A percentile compares a stretch with the other conserved stretches of the same genome.
phyloP scores from a whole-genome alignment of 2,888 invertebrate genomes.

The Lasioglossum morio region DNA sequence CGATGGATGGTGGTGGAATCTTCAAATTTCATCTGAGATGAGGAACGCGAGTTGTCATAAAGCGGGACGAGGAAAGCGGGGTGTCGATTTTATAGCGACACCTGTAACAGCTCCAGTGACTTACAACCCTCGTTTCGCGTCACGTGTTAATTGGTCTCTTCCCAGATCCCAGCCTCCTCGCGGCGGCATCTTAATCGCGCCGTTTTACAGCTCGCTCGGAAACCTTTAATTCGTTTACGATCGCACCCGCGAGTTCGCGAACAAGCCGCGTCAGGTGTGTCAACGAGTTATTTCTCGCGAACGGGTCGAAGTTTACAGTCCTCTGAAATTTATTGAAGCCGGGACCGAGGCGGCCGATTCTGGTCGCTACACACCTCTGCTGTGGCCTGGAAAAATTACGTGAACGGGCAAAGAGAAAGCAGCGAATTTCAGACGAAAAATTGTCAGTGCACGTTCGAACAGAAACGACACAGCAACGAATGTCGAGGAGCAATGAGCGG shows the following conservation, averaged over 20 bases:
- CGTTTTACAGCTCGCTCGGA: slow-evolving; percentile 77
- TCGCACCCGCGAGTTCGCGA: slow-evolving; percentile 57
- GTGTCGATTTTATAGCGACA: slow-evolving; percentile 51
- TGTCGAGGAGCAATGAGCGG: not conserved
- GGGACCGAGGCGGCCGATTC: not conserved
- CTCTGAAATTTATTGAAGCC: not conserved
- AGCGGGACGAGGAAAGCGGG: not conserved
- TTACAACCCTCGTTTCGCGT: slow-evolving; percentile 78
- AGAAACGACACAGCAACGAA: not conserved
- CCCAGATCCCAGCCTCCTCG: slow-evolving; percentile 47
- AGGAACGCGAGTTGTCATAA: not conserved
- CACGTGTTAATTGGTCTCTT: slow-evolving; percentile 81
- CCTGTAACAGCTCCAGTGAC: slow-evolving; percentile 64
- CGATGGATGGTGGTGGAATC: no score
- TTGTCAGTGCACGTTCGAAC: not conserved
- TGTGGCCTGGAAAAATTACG: not conserved
- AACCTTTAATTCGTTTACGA: slow-evolving; percentile 80
- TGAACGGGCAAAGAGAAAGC: not conserved
- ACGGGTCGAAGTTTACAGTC: not conserved
- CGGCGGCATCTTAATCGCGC: slow-evolving; percentile 76
- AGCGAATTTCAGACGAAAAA: not conserved
- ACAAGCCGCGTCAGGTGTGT: slow-evolving; percentile 19
- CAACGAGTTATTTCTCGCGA: slow-evolving; percentile 9
- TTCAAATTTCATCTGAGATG: not conserved
- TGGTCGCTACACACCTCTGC: not conserved